These are phyloP conservation scores for Porites evermanni DNA, from an alignment of 92 coral and sea anemone genomes.

Conservation along the genomic window DNA sequence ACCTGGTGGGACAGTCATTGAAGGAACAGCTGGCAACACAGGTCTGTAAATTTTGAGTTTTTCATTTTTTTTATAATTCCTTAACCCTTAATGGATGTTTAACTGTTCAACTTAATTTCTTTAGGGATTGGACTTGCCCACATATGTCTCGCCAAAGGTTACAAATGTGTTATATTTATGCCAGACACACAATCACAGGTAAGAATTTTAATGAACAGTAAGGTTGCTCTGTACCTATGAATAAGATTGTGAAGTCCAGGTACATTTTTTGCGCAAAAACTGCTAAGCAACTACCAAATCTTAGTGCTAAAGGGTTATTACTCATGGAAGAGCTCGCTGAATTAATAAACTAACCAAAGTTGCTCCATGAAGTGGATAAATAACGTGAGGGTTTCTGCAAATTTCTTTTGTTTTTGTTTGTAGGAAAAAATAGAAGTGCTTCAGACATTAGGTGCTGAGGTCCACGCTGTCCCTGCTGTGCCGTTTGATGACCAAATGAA, in stretches of 20 bases:
- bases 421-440: conserved; percentile 96
- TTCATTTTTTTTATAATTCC: not conserved
- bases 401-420: not conserved
- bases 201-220: not conserved
- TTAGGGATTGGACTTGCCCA: conserved; percentile 97
- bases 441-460: conserved; percentile 90
- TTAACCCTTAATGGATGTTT: not conserved
- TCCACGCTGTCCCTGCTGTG: conserved; percentile 90
- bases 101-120: not conserved
- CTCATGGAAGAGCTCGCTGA: too few relatives aligned
- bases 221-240: not conserved
- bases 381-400: not conserved
- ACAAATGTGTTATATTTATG: conserved; percentile 95
- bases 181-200: conserved; percentile 99
- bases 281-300: too few relatives aligned
- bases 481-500: conserved; percentile 92
- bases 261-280: too few relatives aligned
- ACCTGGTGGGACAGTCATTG: conserved; percentile 96
- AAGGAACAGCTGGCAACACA: conserved; percentile 99
- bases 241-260: too few relatives aligned
- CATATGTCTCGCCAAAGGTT: conserved; percentile 95
- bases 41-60: conserved; percentile 47
- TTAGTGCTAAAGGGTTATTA: too few relatives aligned
- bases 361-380: too few relatives aligned
- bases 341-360: too few relatives aligned